Base-by-base conservation (phyloP, 2,113 vertebrate genomes). In the Eclectus roratus region DNA sequence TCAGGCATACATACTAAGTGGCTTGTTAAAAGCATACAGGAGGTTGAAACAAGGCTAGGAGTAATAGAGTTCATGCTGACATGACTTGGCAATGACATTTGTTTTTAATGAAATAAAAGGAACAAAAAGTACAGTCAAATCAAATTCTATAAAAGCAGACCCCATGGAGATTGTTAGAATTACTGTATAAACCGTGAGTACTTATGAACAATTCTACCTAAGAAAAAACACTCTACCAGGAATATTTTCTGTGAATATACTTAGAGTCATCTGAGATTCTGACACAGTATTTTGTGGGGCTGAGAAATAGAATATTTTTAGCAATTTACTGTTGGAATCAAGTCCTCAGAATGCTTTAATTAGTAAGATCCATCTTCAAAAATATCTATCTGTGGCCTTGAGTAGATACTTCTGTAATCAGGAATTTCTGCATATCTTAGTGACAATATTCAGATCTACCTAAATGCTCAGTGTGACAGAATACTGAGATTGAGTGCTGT, bases 51-150 rank as follows among this genome's bases (percentile, higher is more conserved):
- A 95, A 96, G 88, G 85, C 83, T 95, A 91, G 77, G 85, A 95
- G 95, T 95, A 94, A 96, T 80, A 95, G 92, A 87, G 90, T 91
- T 96, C 96, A 95, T 89, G 96, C 94, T 96, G 96, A 97, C 95
- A 96, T 53, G 78, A 93, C 89, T 94, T 97, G 91, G 91, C 95
- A 96, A 93, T 93, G 94, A 94, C 91, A 96, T 91, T 91, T 97
- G 93, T 94, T 97, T 97, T 96, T 94, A 97, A 97, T 93, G 80
- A 96, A 96, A 92, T 96, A 94, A 97, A 96, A 95, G 88, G 96
- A 97, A 95, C 89, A 95, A 96, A 97, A 97, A 94, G 89, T 94
- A 94, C 91, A 94, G 95, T 97, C 91, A 96, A 95, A 96, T 96
- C 89, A 93, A 93, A 88, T 77, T 86, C 91, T 92, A 74, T 93